Percentiles rank a stretch among this genome's conserved stretches.
These are phyloP conservation scores for Ischnura elegans DNA, from an alignment of 2,888 invertebrate species.

Conservation along the genomic window DNA sequence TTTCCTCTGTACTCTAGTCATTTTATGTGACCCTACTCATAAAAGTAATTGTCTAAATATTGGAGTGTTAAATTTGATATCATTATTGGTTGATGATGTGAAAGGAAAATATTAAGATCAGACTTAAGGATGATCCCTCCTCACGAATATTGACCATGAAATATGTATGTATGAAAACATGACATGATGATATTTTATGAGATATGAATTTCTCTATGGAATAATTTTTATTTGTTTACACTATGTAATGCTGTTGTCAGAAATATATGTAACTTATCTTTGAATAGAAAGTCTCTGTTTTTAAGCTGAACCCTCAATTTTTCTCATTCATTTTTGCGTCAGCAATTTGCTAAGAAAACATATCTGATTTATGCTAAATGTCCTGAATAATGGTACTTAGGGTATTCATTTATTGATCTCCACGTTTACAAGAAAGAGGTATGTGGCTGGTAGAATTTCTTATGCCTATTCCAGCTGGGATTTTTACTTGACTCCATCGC, in stretches of 20 bases:
- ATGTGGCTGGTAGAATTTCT: too few relatives aligned
- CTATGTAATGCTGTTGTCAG: background rate
- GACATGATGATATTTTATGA: background rate
- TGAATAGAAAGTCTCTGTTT: background rate
- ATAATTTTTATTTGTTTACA: conserved; percentile 22
- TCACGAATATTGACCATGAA: background rate
- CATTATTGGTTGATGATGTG: background rate
- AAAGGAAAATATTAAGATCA: background rate
- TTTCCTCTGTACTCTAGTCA: too few relatives aligned
- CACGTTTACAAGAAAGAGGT: too few relatives aligned
- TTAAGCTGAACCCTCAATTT: too few relatives aligned
- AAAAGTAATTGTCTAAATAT: background rate
- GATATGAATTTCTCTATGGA: background rate
- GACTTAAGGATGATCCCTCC: conserved; percentile 20
- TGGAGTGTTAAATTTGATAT: background rate
- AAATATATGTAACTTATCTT: conserved; percentile 29
- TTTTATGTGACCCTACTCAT: background rate
- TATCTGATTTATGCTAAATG: too few relatives aligned
- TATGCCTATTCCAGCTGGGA: too few relatives aligned
- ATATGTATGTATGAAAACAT: background rate
- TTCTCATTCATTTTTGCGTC: too few relatives aligned
- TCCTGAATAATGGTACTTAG: too few relatives aligned
- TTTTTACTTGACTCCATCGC: too few relatives aligned
- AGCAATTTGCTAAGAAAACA: too few relatives aligned
- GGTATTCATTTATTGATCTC: too few relatives aligned